These are phyloP conservation scores for Zalophus californianus DNA, from an alignment of 2,797 vertebrate species.

Conservation along the genomic window DNA sequence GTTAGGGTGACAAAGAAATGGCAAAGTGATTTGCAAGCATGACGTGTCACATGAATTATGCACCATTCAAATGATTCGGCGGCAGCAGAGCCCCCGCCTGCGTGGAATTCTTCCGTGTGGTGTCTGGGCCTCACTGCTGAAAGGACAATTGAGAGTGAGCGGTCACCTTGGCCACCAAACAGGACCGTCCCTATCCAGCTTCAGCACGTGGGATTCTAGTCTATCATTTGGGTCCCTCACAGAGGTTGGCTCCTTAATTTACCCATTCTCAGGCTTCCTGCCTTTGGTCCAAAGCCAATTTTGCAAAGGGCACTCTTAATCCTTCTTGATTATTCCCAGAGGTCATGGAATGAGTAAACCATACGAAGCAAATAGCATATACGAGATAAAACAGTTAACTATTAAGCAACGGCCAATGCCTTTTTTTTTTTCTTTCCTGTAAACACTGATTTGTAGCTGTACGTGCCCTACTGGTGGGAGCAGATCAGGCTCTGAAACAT, in stretches of 20 bases:
- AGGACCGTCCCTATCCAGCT: neutral
- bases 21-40: slow-evolving; percentile 39
- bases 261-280: neutral
- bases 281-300: slow-evolving; percentile 1
- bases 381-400: neutral
- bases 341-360: neutral
- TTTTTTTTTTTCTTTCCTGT: neutral
- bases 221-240: neutral
- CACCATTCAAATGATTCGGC: neutral
- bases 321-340: neutral
- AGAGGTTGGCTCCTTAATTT: neutral
- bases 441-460: neutral
- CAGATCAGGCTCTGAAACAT: neutral
- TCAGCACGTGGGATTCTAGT: neutral
- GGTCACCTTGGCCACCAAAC: neutral
- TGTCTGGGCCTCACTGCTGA: neutral
- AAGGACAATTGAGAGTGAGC: neutral
- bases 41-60: neutral
- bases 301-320: neutral
- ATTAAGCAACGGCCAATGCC: neutral
- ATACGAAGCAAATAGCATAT: neutral
- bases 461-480: neutral
- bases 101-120: neutral
- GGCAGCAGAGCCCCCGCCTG: neutral
- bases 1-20: slow-evolving; percentile 48